Evolutionary conservation across 1,140 invertebrate species (phyloP), one percentile per base, ranked within the genome.

Genomic region (Reticulitermes speratus): DNA sequence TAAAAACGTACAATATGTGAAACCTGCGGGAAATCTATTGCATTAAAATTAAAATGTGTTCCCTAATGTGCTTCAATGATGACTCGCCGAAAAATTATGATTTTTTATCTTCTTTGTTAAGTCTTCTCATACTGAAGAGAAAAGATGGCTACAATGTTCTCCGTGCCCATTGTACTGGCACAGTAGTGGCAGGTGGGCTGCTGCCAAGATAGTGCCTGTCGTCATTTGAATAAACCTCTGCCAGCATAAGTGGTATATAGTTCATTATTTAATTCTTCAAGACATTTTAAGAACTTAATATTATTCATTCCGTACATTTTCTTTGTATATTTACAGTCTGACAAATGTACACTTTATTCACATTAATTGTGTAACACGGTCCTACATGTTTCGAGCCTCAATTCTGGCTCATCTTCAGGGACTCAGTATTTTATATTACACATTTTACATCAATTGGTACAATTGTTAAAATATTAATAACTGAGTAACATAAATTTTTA

Each of bases 1-100:
- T 9, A 75, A 30, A n/a, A 30, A 11, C n/a, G 65, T 75, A 75
- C 65, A 75, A 75, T 75, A 75, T 16, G 65, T 75, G 65, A 75
- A 75, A 75, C 3, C 65, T 75, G 65, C 65, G 65, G 65, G 65
- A 75, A 75, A 75, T 75, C 65, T 75, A 75, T 75, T 75, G 65
- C 65, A 30, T 75, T 75, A 75, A n/a, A 30, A 75, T 75, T 75
- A 30, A 75, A 75, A 30, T 75, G 65, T 75, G 65, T 75, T 75
- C 65, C n/a, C 14, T 75, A 75, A 75, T 30, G 65, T 75, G n/a
- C 25, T 75, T 30, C n/a, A 75, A 75, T n/a, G 65, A 30, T 75
- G 65, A 75, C 65, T 75, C 25, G 65, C 65, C 8, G 65, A 75
- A 55, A 55, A 75, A 75, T 75, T 65, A 12, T 6, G 3, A 25